Conservation (phyloP, 2,113 vertebrate species). For the Cynopterus brachyotis region DNA sequence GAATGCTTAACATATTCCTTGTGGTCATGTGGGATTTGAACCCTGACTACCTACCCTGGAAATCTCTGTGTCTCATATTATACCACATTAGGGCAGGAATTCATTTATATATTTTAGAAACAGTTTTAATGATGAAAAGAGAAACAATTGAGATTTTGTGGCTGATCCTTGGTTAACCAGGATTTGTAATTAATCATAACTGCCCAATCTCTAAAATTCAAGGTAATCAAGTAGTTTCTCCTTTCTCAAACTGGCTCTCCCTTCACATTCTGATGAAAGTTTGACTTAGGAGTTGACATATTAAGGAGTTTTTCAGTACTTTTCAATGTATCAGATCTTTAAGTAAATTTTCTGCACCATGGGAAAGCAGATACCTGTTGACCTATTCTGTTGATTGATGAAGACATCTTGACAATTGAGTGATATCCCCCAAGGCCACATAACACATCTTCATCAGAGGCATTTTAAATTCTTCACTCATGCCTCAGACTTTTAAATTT, state of each 20-base stretch:
- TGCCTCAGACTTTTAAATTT: not conserved
- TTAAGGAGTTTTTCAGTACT: not conserved
- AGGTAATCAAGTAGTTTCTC: not conserved
- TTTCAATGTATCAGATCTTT: not conserved
- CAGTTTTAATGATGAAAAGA: conserved; percentile 19
- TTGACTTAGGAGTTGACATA: not conserved
- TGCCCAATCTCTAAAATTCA: not conserved
- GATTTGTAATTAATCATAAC: not conserved
- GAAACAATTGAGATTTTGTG: not conserved
- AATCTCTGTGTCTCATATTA: not conserved
- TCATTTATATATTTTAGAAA: not conserved
- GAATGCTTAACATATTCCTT: not conserved
- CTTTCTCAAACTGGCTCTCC: not conserved
- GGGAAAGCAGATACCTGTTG: conserved; percentile 3
- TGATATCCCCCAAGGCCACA: not conserved
- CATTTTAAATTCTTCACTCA: conserved; percentile 16
- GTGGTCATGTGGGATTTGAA: not conserved
- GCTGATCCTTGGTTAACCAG: not conserved
- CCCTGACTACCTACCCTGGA: not conserved
- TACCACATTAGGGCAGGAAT: not conserved
- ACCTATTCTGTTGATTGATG: not conserved
- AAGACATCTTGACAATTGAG: not conserved
- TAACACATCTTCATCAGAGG: not conserved
- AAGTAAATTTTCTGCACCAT: not conserved
- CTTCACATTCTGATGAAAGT: not conserved